A percentile compares a stretch with the other conserved stretches of the same genome.
phyloP scores from a whole-genome alignment of 2,113 vertebrate genomes.

The Mesitornis unicolor region DNA sequence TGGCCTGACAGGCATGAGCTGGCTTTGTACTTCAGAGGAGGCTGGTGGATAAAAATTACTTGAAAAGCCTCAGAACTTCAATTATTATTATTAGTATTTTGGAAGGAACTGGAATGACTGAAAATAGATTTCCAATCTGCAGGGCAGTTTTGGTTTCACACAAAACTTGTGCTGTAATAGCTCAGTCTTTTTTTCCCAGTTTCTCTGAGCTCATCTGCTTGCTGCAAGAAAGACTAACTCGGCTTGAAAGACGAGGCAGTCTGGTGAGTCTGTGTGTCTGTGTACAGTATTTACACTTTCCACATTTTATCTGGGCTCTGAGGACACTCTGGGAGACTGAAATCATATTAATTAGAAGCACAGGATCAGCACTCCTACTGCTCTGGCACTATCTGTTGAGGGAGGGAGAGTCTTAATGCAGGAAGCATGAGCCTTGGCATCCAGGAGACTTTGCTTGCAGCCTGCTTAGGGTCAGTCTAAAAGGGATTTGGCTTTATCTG shows the following conservation, averaged over 20 bases:
- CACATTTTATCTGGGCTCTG: constrained; percentile 29
- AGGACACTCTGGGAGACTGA: neutral
- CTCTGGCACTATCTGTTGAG: neutral
- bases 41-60: constrained; percentile 58
- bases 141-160: constrained; percentile 44
- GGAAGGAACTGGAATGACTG: constrained; percentile 34
- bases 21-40: constrained; percentile 59
- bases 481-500: neutral
- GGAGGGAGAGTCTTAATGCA: neutral
- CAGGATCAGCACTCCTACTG: neutral
- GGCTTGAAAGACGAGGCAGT: constrained; percentile 2
- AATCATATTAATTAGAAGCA: constrained; percentile 51
- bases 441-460: neutral
- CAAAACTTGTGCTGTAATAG: constrained; percentile 38
- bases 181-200: neutral
- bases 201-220: constrained; percentile 29
- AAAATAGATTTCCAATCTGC: constrained; percentile 62
- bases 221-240: constrained; percentile 48
- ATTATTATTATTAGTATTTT: constrained; percentile 60
- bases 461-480: neutral
- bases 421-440: neutral
- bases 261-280: constrained; percentile 17
- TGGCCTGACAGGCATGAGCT: constrained; percentile 61
- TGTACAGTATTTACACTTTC: constrained; percentile 55
- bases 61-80: constrained; percentile 50